Evolutionary conservation across 2,888 invertebrate species (phyloP), one percentile per base, ranked within the genome.

Genomic region (Chirona hameri): DNA sequence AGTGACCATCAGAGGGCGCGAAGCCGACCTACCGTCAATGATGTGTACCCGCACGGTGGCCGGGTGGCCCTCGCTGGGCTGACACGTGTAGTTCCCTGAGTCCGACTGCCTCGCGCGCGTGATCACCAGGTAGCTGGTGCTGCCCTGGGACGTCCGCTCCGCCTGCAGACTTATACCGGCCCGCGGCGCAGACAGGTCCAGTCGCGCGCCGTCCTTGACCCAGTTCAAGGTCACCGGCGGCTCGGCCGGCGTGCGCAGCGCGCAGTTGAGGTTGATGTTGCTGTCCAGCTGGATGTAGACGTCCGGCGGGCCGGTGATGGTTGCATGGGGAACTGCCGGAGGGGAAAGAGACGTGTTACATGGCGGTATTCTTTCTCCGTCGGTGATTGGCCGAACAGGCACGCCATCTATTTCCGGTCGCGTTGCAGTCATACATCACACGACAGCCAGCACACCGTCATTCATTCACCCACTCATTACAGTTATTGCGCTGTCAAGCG

Each of bases 11-110:
- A 39, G 39, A 39, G 39, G 39, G 39, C 39, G 2, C 18, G 52
- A 4, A 15, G 52, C 27, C 10, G 72, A 72, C 72, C 18, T 18
- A 76, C 76, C 76, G 21, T 76, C 46, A 3, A 76, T 76, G 76
- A 76, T 39, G 76, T 76, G 76, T 1, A 69, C 60, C 4, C 60
- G 46, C 31, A 81, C 69, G 69, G 39, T 27, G 60, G 60, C 69
- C 60, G 69, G n/a, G 21, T 24, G 57, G 69, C 81, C 69, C 46
- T 81, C 69, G 81, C 81, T 81, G 24, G 81, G 81, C 24, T n/a
- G 69, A 39, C 69, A 60, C n/a, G 57, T 52, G 81, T 81, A 65
- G 46, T 81, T 65, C 12, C 39, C 69, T 12, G 46, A 81, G 60
- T 60, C 60, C 0, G 9, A 18, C 24, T 46, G 76, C 0, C 46